A percentile compares a stretch with the other conserved stretches of the same genome.
phyloP scores from a whole-genome alignment of 2,797 vertebrate species.

The Helostoma temminkii region DNA sequence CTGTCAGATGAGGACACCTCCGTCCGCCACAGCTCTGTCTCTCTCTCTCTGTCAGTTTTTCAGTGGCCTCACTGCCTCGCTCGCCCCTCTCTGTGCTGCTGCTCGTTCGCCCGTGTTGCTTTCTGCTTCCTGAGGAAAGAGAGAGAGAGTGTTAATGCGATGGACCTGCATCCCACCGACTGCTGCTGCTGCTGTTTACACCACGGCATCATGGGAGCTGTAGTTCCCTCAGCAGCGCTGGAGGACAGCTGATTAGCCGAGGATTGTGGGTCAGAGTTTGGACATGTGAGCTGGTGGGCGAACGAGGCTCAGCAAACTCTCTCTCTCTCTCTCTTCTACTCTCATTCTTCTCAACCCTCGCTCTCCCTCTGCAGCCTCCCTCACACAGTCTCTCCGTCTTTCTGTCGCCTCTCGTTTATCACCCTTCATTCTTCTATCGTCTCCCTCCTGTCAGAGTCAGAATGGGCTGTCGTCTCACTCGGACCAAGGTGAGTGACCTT shows the following conservation, averaged over 20 bases:
- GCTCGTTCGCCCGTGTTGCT: neutral
- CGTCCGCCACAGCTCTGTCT: slow-evolving; percentile 25
- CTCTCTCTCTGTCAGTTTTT: slow-evolving; percentile 12
- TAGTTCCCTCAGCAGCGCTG: slow-evolving; percentile 42
- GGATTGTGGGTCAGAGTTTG: slow-evolving; percentile 60
- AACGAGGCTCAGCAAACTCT: slow-evolving; percentile 41
- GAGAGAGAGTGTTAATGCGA: slow-evolving; percentile 26
- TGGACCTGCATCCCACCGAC: slow-evolving; percentile 61
- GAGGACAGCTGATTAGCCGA: slow-evolving; percentile 57
- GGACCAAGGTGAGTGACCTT: slow-evolving; percentile 72
- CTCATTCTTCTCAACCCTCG: neutral
- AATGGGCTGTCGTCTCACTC: slow-evolving; percentile 74
- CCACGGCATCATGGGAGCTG: slow-evolving; percentile 70
- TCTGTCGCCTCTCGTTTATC: neutral
- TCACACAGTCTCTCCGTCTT: neutral
- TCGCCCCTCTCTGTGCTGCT: slow-evolving; percentile 10
- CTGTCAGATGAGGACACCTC: slow-evolving; percentile 41
- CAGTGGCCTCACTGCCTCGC: slow-evolving; percentile 10
- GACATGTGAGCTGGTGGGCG: slow-evolving; percentile 67
- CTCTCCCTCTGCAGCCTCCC: slow-evolving; percentile 11
- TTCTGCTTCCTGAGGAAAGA: slow-evolving; percentile 30
- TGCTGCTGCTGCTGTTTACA: slow-evolving; percentile 62
- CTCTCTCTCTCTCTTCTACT: slow-evolving; percentile 11
- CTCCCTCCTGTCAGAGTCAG: slow-evolving; percentile 35
- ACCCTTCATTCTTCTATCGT: neutral